Evolutionary conservation across 2,888 invertebrate species (phyloP), one percentile per base, ranked within the genome.

Genomic region (Endomychus coccineus): DNA sequence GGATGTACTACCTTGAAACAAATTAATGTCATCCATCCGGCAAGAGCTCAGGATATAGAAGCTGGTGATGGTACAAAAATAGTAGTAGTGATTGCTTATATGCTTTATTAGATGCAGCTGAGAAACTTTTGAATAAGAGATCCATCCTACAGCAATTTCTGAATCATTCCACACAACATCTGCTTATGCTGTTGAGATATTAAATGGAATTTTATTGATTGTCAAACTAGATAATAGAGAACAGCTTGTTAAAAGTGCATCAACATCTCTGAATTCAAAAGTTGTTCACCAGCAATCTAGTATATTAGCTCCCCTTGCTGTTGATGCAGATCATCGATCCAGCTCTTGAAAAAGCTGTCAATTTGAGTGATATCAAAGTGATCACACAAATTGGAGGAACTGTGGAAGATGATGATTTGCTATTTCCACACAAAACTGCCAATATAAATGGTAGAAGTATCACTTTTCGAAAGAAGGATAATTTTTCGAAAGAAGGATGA

Each of bases 1-100:
- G 98, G 98, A 39, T 98, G 98, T 19, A 98, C 98, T 19, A 99
- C 99, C 67, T 71, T 99, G 41, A 96, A 98, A 67, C 90, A 97
- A 71, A 98, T 99, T 82, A 91, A 91, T 68, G 96, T 99, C 2
- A 75, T 91, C 45, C 98, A 98, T 66, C 98, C 98, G 30, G 95
- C 97, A 49, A 87, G 92, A 57, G 97, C 98, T 11, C 98, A 97
- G 71, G 98, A 99, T 67, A 82, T 96, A 54, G 97, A 97, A 69
- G 98, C 98, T 53, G 98, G 98, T 28, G 98, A 99, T 71, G 98
- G 98, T 39, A 99, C 98, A 13, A 99, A 98, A 6, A 90, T 95
- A 13, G 98, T 98, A 35, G 97, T 97, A 6, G 89, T 99, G 4
- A 80, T 98, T 56, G 97, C 96, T 49, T 98, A 97, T 95, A 95